Conservation (phyloP, 1,140 invertebrate species). For the Drosophila watanabei region DNA sequence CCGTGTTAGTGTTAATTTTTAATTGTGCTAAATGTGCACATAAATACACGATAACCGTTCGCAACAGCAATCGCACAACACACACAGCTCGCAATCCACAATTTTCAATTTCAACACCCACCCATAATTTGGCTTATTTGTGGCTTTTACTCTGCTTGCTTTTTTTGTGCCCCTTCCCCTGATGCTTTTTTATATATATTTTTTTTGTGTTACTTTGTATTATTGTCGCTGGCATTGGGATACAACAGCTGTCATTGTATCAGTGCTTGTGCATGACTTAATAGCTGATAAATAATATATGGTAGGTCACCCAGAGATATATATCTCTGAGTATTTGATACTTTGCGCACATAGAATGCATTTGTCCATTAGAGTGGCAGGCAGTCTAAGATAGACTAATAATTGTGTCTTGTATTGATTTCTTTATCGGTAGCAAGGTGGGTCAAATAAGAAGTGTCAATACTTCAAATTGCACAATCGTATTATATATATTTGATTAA, state of each 20-base stretch:
- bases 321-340: slow-evolving; percentile 19
- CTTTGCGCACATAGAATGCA: slow-evolving; percentile 51
- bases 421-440: background rate
- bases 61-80: too few relatives aligned
- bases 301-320: slow-evolving; percentile 27
- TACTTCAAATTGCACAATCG: too few relatives aligned
- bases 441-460: background rate
- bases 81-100: slow-evolving; percentile 52
- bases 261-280: slow-evolving; percentile 64
- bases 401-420: background rate
- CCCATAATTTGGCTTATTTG: slow-evolving; percentile 80
- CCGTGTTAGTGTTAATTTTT: slow-evolving; percentile 75
- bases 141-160: slow-evolving; percentile 55
- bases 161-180: slow-evolving; percentile 7
- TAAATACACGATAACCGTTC: slow-evolving; percentile 65
- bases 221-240: slow-evolving; percentile 69
- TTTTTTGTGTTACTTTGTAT: slow-evolving; percentile 37
- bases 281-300: slow-evolving; percentile 76
- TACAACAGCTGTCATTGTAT: slow-evolving; percentile 69
- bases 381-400: background rate
- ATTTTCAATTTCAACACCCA: slow-evolving; percentile 83
- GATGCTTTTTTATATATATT: slow-evolving; percentile 20
- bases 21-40: slow-evolving; percentile 84
- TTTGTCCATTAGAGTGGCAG: slow-evolving; percentile 7
- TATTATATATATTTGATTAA: slow-evolving; percentile 3